A percentile compares a stretch with the other conserved stretches of the same genome.
Conservation (phyloP, 2,113 vertebrate species). For the Salvelinus sp. region DNA sequence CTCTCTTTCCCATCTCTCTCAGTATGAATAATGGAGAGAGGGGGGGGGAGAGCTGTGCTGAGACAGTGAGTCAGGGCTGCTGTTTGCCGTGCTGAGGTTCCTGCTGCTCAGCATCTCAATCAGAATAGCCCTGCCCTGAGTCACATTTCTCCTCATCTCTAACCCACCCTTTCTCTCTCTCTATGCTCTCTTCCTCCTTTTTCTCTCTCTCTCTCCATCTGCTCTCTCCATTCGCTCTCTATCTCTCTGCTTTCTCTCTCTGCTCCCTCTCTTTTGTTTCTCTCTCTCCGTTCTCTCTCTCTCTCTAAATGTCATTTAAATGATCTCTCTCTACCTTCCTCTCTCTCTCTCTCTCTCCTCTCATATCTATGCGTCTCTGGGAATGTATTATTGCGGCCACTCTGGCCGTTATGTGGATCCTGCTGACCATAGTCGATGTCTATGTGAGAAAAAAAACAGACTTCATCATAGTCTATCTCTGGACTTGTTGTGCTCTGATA, state of each 20-base stretch:
- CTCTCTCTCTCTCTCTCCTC: background rate
- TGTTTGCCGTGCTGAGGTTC: background rate
- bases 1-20: background rate
- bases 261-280: background rate
- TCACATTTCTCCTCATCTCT: background rate
- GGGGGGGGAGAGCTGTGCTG: background rate
- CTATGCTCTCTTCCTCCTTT: background rate
- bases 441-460: too few relatives aligned
- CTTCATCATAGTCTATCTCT: background rate
- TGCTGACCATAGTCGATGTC: too few relatives aligned
- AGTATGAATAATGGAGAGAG: background rate
- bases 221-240: background rate
- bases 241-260: background rate
- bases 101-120: constrained; percentile 6
- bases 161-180: background rate
- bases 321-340: background rate
- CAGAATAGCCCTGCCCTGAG: background rate
- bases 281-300: background rate
- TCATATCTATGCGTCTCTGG: too few relatives aligned
- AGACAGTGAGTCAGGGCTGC: background rate
- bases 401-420: too few relatives aligned
- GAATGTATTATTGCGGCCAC: too few relatives aligned
- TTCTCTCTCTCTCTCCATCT: background rate
- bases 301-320: too few relatives aligned
- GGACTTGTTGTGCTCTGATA: background rate